Conservation (phyloP, 2,888 invertebrate genomes). For the Drosophila infuscata region DNA sequence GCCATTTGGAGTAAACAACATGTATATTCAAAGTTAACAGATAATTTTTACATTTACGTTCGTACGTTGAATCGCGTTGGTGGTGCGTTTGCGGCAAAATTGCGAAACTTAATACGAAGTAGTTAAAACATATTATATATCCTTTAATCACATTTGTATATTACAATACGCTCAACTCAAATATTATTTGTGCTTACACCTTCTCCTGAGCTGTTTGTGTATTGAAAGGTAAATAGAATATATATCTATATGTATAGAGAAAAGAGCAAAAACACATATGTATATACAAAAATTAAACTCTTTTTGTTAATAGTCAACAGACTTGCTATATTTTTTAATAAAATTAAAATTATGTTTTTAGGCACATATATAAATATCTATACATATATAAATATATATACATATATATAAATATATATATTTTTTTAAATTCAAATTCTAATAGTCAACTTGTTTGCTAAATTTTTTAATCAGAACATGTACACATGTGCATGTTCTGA, state of each 20-base stretch:
- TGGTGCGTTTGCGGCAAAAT: conserved; percentile 40
- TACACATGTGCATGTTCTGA: no score
- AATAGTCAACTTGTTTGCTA: no score
- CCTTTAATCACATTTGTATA: conserved; percentile 4
- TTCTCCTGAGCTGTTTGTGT: conserved; percentile 64
- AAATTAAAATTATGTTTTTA: no score
- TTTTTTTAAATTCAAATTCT: no score
- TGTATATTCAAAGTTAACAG: conserved; percentile 15
- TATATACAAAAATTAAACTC: no score
- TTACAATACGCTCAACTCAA: conserved; percentile 9
- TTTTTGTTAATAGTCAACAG: no score
- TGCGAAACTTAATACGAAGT: conserved; percentile 6
- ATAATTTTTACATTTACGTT: conserved; percentile 39
- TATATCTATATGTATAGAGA: conserved; percentile 22
- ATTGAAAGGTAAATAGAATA: conserved; percentile 73
- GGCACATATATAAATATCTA: no score
- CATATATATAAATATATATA: no score
- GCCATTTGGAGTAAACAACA: conserved; percentile 48
- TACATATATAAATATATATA: no score
- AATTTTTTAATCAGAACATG: no score
- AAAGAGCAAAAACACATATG: conserved; percentile 48
- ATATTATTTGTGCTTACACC: conserved; percentile 61
- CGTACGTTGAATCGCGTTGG: conserved; percentile 49
- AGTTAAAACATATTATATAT: conserved; percentile 8
- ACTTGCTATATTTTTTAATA: no score